Conservation (phyloP, 2,888 invertebrate genomes). For the Chaetoderma sp. region DNA sequence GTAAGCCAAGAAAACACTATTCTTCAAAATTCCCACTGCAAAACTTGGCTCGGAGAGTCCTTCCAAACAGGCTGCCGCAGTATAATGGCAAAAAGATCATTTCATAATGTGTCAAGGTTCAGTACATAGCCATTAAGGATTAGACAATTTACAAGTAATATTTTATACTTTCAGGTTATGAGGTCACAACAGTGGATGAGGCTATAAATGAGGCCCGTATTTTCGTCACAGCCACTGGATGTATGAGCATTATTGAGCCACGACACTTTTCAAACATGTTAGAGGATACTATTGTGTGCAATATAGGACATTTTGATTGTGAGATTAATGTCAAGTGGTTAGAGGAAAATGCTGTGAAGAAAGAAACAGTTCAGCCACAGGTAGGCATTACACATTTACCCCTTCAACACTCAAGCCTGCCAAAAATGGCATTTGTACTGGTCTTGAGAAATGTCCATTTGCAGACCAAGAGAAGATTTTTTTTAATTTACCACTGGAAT, state of each 20-base stretch:
- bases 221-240: conserved; percentile 98
- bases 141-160: no score
- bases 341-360: conserved; percentile 86
- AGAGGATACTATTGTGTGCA: conserved; percentile 97
- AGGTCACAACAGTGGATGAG: conserved; percentile 95
- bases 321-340: conserved; percentile 98
- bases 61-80: no score
- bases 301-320: conserved; percentile 99
- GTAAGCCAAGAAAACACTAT: no score
- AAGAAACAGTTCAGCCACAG: conserved; percentile 96
- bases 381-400: conserved; percentile 71
- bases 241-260: conserved; percentile 89
- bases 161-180: conserved; percentile 71
- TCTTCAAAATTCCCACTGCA: no score
- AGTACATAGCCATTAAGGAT: no score
- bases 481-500: no score
- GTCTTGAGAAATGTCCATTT: no score
- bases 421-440: no score
- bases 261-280: conserved; percentile 92
- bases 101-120: no score
- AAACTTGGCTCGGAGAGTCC: no score
- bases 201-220: conserved; percentile 91
- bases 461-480: no score
- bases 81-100: no score
- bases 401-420: background rate